These are phyloP conservation scores for Acrobasis suavella DNA, from an alignment of 2,888 invertebrate species.

Conservation along the genomic window DNA sequence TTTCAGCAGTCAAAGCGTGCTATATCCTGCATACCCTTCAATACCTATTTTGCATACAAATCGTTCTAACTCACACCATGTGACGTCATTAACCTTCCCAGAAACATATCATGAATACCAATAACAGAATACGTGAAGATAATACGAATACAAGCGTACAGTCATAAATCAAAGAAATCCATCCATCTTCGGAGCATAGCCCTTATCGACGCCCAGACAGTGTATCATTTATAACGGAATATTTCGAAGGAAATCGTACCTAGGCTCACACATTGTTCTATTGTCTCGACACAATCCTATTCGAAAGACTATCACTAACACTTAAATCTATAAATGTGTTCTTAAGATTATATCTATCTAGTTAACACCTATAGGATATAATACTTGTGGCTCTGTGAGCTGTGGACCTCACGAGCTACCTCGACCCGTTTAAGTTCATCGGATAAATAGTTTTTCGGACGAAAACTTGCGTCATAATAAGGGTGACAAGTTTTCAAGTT, in stretches of 20 bases:
- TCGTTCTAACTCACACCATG: not conserved
- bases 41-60: no score
- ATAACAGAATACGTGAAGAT: conserved; percentile 1
- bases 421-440: no score
- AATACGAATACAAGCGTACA: not conserved
- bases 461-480: no score
- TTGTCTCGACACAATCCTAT: not conserved
- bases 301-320: not conserved
- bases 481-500: no score
- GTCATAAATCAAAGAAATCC: conserved; percentile 9
- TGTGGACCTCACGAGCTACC: no score
- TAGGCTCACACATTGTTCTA: not conserved
- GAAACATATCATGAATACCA: conserved; percentile 6
- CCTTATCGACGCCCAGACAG: conserved; percentile 11
- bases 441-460: no score
- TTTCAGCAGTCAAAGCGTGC: no score
- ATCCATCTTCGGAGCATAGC: not conserved
- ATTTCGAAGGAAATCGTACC: not conserved
- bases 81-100: not conserved
- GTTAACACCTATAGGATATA: no score
- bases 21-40: no score
- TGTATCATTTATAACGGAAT: conserved; percentile 11
- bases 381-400: no score
- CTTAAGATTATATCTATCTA: not conserved
- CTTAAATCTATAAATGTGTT: not conserved